Percentiles rank a stretch among this genome's conserved stretches.
These are phyloP conservation scores for Rhinophrynus dorsalis DNA, from an alignment of 2,797 vertebrate genomes.

Conservation along the genomic window DNA sequence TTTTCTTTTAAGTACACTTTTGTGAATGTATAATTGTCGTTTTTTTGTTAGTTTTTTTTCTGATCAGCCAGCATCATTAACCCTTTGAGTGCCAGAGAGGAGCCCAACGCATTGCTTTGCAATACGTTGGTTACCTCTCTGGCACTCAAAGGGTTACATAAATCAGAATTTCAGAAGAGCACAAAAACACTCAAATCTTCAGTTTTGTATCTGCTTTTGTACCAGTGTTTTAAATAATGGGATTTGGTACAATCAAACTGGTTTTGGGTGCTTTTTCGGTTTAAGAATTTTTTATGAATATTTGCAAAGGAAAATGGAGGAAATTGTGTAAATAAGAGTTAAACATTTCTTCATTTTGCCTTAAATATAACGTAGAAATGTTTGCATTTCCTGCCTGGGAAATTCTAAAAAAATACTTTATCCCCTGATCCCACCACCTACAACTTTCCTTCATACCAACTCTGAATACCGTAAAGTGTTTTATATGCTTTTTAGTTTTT, in stretches of 20 bases:
- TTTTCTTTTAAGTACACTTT: too few species aligned
- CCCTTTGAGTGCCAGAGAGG: too few species aligned
- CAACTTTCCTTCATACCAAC: conserved; percentile 55
- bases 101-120: too few species aligned
- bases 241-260: conserved; percentile 48
- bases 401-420: conserved; percentile 56
- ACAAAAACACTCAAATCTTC: conserved; percentile 17
- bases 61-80: too few species aligned
- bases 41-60: neutral
- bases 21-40: conserved; percentile 16
- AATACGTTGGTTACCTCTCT: too few species aligned
- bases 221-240: conserved; percentile 64
- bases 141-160: too few species aligned
- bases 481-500: conserved; percentile 60
- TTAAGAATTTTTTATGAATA: conserved; percentile 52
- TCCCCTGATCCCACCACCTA: conserved; percentile 55
- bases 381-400: conserved; percentile 58
- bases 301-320: conserved; percentile 63
- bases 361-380: conserved; percentile 61
- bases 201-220: conserved; percentile 51
- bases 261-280: conserved; percentile 64
- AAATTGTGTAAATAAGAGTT: conserved; percentile 63
- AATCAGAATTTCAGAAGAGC: neutral
- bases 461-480: conserved; percentile 57
- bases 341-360: conserved; percentile 61